phyloP scores from a whole-genome alignment of 2,113 vertebrate genomes.

The Triplophysa siluroides region DNA sequence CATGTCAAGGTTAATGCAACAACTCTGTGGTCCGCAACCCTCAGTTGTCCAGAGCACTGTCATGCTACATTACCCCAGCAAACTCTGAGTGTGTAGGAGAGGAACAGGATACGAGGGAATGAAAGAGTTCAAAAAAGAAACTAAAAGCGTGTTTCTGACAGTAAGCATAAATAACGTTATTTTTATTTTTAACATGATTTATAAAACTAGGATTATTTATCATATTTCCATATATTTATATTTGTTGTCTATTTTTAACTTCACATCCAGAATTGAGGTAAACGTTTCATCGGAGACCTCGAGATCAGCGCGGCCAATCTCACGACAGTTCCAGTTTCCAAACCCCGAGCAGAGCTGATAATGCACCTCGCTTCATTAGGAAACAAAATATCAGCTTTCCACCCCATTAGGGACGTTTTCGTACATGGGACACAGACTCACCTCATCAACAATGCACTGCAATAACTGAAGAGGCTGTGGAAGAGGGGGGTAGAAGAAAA shows the following conservation, averaged over 20 bases:
- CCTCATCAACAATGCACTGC: constrained; percentile 99
- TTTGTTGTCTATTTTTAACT: background rate
- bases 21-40: constrained; percentile 40
- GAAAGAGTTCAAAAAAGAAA: background rate
- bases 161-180: too few relatives aligned
- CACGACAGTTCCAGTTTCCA: constrained; percentile 62
- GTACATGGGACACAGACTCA: constrained; percentile 99
- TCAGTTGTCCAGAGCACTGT: constrained; percentile 43
- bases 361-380: constrained; percentile 99
- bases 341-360: constrained; percentile 85
- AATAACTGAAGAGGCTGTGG: constrained; percentile 99
- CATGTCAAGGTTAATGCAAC: constrained; percentile 63
- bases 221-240: background rate
- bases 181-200: background rate
- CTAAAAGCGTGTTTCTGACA: background rate
- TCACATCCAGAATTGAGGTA: constrained; percentile 1
- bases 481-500: constrained; percentile 66
- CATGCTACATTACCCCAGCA: constrained; percentile 56
- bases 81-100: constrained; percentile 37
- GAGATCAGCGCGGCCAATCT: constrained; percentile 51
- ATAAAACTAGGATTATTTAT: constrained; percentile 1
- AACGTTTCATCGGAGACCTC: constrained; percentile 28
- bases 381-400: constrained; percentile 99
- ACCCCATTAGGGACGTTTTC: constrained; percentile 99
- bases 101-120: background rate